Percentiles rank a stretch among this genome's conserved stretches.
These are phyloP conservation scores for Cossypha caffra DNA, from an alignment of 2,797 vertebrate species.

Conservation along the genomic window DNA sequence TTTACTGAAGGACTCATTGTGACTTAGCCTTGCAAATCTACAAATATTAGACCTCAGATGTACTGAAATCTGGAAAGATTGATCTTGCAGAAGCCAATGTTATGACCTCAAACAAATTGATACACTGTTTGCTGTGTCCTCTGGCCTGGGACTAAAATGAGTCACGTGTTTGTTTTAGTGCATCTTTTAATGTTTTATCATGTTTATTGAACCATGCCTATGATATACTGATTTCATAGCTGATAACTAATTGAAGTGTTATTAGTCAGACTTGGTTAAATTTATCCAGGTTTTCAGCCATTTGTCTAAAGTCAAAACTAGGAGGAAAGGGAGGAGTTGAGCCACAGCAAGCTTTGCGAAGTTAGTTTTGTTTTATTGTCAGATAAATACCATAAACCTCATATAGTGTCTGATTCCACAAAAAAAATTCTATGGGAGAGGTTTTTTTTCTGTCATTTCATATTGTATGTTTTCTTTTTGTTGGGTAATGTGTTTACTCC, in stretches of 20 bases:
- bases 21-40: slow-evolving; percentile 15
- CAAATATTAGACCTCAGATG: neutral
- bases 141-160: neutral
- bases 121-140: neutral
- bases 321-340: neutral
- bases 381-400: neutral
- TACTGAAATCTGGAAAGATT: neutral
- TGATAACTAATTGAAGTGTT: neutral
- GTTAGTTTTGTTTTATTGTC: neutral
- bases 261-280: neutral
- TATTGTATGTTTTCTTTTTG: neutral
- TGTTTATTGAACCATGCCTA: neutral
- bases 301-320: neutral
- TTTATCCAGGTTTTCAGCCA: neutral
- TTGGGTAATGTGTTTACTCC: neutral
- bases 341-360: neutral
- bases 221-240: neutral
- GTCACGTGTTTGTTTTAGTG: neutral
- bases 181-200: neutral
- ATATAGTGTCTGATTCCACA: neutral
- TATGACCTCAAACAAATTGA: neutral
- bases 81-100: neutral
- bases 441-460: neutral
- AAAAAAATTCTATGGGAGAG: neutral
- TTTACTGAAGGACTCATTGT: neutral